phyloP scores from a whole-genome alignment of 1,140 invertebrate species.

The Aphidius gifuensis region DNA sequence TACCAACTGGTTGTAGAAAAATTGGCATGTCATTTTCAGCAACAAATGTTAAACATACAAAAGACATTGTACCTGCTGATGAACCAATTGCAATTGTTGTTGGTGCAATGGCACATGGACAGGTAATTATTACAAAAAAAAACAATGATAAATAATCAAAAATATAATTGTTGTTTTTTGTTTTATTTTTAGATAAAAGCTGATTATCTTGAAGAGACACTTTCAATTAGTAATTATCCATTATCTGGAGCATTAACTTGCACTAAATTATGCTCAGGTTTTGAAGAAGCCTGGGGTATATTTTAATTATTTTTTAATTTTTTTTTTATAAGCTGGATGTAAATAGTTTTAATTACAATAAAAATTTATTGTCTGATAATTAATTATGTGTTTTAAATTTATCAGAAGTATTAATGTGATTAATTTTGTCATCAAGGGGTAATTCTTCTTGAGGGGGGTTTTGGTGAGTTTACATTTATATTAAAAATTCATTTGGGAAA shows the following conservation, averaged over 20 bases:
- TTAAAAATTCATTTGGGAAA: too few species aligned
- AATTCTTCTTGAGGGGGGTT: too few species aligned
- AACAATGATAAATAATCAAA: conserved; percentile 10
- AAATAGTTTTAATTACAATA: conserved; percentile 1
- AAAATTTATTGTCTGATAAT: too few species aligned
- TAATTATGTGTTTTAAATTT: too few species aligned
- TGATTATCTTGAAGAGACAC: conserved; percentile 87
- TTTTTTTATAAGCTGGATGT: background rate
- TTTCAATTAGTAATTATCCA: conserved; percentile 95
- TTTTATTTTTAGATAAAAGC: conserved; percentile 64
- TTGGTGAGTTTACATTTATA: too few species aligned
- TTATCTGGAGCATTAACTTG: conserved; percentile 94
- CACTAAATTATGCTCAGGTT: conserved; percentile 92
- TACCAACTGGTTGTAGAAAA: conserved; percentile 94
- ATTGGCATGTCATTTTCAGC: conserved; percentile 87
- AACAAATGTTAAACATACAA: conserved; percentile 71
- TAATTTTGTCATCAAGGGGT: too few species aligned
- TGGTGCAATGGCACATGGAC: conserved; percentile 97
- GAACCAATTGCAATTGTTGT: conserved; percentile 89
- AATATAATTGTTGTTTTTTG: conserved; percentile 22
- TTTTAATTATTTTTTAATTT: conserved; percentile 52
- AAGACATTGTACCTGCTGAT: conserved; percentile 75
- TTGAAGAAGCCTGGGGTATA: conserved; percentile 95
- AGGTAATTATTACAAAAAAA: conserved; percentile 54
- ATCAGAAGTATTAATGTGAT: too few species aligned